phyloP scores from a whole-genome alignment of 2,113 vertebrate species.

The Larimichthys crocea region DNA sequence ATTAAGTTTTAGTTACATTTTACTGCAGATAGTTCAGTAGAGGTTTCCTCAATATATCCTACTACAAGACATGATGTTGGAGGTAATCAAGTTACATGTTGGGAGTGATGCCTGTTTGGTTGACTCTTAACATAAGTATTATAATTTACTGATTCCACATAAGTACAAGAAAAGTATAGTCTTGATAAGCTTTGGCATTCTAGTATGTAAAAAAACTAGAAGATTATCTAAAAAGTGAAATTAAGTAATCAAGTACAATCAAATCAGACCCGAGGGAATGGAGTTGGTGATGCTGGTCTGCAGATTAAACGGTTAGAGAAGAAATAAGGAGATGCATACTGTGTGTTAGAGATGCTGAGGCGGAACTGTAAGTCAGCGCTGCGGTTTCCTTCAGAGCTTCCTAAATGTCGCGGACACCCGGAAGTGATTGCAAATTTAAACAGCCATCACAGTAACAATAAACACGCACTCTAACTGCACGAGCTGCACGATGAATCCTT shows the following conservation, averaged over 20 bases:
- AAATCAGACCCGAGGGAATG: no score
- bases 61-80: not conserved
- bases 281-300: not conserved
- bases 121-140: not conserved
- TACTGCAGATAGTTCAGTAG: not conserved
- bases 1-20: not conserved
- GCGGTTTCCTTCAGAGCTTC: conserved; percentile 46
- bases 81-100: not conserved
- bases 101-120: not conserved
- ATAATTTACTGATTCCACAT: no score
- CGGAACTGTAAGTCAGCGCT: conserved; percentile 50
- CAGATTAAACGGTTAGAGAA: not conserved
- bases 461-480: conserved; percentile 44
- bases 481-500: not conserved
- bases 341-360: not conserved
- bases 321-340: not conserved
- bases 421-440: conserved; percentile 72
- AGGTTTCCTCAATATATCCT: not conserved
- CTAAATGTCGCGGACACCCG: conserved; percentile 49
- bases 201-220: no score
- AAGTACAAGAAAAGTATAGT: no score
- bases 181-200: no score
- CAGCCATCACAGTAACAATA: conserved; percentile 63
- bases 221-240: not conserved
- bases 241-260: no score